Evolutionary conservation across 2,888 invertebrate species (phyloP).

Genomic region (Tortricodes alternella): DNA sequence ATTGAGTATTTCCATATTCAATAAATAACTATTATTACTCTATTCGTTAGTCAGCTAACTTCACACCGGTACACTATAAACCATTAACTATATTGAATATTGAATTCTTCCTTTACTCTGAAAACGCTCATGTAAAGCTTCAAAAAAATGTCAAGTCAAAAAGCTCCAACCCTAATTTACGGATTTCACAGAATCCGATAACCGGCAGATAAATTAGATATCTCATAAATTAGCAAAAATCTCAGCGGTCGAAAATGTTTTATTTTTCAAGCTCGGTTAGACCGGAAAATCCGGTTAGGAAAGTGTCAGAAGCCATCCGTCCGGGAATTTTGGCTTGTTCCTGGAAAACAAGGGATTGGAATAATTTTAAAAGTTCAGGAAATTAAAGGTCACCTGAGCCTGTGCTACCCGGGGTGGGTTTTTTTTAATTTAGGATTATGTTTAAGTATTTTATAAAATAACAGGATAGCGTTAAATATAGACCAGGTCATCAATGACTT

Average conservation of each 20-base stretch:
- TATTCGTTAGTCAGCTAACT: no score
- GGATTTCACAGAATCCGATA: not conserved
- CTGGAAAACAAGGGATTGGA: not conserved
- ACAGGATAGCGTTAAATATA: no score
- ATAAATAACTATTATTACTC: no score
- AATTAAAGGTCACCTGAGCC: not conserved
- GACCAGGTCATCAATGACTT: no score
- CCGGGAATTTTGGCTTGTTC: not conserved
- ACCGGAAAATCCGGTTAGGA: slow-evolving; percentile 16
- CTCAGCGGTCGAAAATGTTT: slow-evolving; percentile 3
- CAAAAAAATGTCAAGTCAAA: no score
- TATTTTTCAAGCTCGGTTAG: slow-evolving; percentile 3
- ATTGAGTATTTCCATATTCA: no score
- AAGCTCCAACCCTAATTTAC: no score
- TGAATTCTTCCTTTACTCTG: no score
- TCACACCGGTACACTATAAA: no score
- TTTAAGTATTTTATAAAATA: no score
- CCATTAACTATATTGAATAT: no score
- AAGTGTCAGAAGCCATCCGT: slow-evolving; percentile 12
- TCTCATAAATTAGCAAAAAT: not conserved
- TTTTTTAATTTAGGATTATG: not conserved
- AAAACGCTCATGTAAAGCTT: no score
- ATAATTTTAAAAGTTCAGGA: not conserved
- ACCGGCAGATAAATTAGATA: not conserved
- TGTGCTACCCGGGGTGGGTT: not conserved